Conservation (phyloP, 2,888 invertebrate species). For the Cerceris rybyensis region DNA sequence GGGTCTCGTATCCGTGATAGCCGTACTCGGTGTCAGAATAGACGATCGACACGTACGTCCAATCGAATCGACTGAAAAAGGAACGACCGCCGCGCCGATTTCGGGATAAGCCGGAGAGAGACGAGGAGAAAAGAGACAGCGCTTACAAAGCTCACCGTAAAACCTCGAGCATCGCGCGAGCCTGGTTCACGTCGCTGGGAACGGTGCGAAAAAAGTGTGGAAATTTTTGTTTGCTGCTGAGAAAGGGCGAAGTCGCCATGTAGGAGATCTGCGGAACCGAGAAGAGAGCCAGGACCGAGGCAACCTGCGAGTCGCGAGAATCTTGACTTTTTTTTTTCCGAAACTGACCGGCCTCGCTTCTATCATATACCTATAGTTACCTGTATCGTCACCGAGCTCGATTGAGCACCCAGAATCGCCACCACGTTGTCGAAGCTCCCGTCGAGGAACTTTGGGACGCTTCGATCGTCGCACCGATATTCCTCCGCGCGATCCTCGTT, state of each 20-base stretch:
- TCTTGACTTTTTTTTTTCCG: background rate
- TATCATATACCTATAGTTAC: no score
- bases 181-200: constrained; percentile 84
- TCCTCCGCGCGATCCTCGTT: constrained; percentile 80
- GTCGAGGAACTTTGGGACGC: constrained; percentile 79
- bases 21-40: constrained; percentile 85
- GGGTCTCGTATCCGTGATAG: constrained; percentile 82
- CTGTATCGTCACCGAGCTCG: constrained; percentile 83
- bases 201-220: constrained; percentile 84
- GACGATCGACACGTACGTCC: constrained; percentile 84
- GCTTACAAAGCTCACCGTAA: constrained; percentile 79
- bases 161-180: constrained; percentile 83
- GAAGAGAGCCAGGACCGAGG: constrained; percentile 83
- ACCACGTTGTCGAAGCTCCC: constrained; percentile 82
- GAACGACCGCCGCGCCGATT: no score
- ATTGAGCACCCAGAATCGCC: constrained; percentile 83
- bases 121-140: background rate
- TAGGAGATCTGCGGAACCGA: constrained; percentile 84
- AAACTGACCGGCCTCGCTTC: background rate
- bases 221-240: constrained; percentile 83
- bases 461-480: constrained; percentile 81
- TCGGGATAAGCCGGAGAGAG: background rate
- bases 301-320: constrained; percentile 77
- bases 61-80: constrained; percentile 82
- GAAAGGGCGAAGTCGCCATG: constrained; percentile 83